phyloP scores from a whole-genome alignment of 2,113 vertebrate species.

The Cacatua alba region DNA sequence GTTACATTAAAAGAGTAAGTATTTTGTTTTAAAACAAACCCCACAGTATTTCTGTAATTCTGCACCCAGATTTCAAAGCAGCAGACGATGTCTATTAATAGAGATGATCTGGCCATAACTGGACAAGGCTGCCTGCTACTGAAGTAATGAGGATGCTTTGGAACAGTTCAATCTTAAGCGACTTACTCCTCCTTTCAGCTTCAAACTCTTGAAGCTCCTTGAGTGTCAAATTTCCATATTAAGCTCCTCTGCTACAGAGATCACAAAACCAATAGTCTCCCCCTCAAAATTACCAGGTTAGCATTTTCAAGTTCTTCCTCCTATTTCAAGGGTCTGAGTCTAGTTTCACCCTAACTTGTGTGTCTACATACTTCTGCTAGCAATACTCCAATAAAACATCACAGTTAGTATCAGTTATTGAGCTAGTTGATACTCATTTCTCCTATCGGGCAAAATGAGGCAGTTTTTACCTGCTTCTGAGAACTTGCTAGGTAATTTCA shows the following conservation, averaged over 20 bases:
- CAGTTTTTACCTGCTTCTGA: background rate
- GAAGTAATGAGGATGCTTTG: accelerated
- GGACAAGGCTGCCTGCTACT: background rate
- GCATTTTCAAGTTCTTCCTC: background rate
- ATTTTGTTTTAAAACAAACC: background rate
- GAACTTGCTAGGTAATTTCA: background rate
- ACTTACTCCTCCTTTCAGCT: background rate
- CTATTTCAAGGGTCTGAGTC: background rate
- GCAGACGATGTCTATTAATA: background rate
- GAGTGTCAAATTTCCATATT: background rate
- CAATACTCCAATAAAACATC: background rate
- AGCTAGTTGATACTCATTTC: background rate
- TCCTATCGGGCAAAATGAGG: background rate
- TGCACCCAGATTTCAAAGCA: background rate
- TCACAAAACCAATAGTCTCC: background rate
- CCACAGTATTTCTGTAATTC: background rate
- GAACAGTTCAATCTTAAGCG: background rate
- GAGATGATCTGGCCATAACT: background rate
- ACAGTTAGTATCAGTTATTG: background rate
- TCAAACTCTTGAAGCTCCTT: background rate
- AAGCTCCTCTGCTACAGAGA: background rate
- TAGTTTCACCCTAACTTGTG: background rate
- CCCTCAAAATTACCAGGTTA: background rate
- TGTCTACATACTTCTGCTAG: background rate
- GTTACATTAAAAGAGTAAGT: background rate